Evolutionary conservation across 2,888 invertebrate genomes (phyloP).

Genomic region (Dicycla oo): DNA sequence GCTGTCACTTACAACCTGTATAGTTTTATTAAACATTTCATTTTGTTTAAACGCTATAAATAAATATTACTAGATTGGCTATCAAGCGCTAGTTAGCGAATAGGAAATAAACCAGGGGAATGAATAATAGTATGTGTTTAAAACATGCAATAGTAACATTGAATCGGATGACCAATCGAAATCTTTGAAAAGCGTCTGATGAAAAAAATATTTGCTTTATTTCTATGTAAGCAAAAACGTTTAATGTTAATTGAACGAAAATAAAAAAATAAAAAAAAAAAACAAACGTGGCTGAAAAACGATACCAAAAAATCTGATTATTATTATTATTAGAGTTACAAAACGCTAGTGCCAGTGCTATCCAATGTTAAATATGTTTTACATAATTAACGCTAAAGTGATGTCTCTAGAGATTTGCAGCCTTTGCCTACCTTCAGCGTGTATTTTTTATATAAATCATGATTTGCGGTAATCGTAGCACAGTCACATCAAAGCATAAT

Average conservation of each 20-base stretch:
- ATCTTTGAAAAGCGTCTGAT: slow-evolving; percentile 65
- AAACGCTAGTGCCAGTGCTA: slow-evolving; percentile 31
- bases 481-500: slow-evolving; percentile 56
- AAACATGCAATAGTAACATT: slow-evolving; percentile 64
- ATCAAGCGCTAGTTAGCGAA: slow-evolving; percentile 34
- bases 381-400: slow-evolving; percentile 26
- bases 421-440: slow-evolving; percentile 24
- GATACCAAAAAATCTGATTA: slow-evolving; percentile 38
- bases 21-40: no score
- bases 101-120: slow-evolving; percentile 40
- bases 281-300: slow-evolving; percentile 23
- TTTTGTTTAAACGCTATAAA: no score
- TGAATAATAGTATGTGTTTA: slow-evolving; percentile 68
- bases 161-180: slow-evolving; percentile 68
- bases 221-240: slow-evolving; percentile 33
- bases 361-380: slow-evolving; percentile 6
- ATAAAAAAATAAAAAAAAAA: slow-evolving; percentile 7
- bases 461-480: slow-evolving; percentile 58
- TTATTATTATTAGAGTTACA: slow-evolving; percentile 2
- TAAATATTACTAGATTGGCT: slow-evolving; percentile 35
- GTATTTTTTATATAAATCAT: slow-evolving; percentile 50
- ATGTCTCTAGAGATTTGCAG: slow-evolving; percentile 31
- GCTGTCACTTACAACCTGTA: no score
- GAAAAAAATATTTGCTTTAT: slow-evolving; percentile 44
- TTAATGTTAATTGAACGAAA: slow-evolving; percentile 13